A percentile compares a stretch with the other conserved stretches of the same genome.
Evolutionary conservation across 2,888 invertebrate genomes (phyloP).

Genomic region (Oscheius sp.): DNA sequence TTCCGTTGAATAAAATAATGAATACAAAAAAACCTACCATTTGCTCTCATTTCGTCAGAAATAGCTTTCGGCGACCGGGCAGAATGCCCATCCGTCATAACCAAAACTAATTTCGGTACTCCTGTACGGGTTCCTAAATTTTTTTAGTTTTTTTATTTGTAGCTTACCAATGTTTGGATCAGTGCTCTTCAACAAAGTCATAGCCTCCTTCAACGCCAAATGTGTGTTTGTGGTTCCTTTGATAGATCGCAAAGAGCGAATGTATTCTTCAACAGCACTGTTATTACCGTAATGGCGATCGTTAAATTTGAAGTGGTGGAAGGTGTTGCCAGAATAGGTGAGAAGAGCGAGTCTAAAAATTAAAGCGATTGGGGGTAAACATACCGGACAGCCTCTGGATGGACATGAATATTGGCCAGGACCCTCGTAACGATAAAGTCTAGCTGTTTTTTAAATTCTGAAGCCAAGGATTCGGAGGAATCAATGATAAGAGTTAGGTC

Average conservation of each 20-base stretch:
- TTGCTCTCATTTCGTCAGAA: constrained; percentile 43
- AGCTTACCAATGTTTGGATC: constrained; percentile 39
- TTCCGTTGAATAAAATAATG: no score
- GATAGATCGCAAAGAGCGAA: constrained; percentile 58
- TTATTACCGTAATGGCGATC: constrained; percentile 59
- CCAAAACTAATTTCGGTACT: constrained; percentile 61
- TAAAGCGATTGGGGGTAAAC: not conserved
- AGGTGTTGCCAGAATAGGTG: constrained; percentile 62
- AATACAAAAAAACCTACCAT: constrained; percentile 32
- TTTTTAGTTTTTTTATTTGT: not conserved
- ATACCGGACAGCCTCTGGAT: constrained; percentile 66
- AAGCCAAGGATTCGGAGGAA: constrained; percentile 66
- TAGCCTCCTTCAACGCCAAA: constrained; percentile 59
- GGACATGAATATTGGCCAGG: constrained; percentile 66
- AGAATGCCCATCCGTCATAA: constrained; percentile 68
- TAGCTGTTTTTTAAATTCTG: constrained; percentile 61
- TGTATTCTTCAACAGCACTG: constrained; percentile 56
- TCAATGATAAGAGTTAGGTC: constrained; percentile 66
- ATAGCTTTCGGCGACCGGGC: constrained; percentile 45
- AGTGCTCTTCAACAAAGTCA: constrained; percentile 53
- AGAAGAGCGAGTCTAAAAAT: constrained; percentile 58
- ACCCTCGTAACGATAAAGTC: constrained; percentile 61
- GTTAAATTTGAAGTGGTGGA: constrained; percentile 66
- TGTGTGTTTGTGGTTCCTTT: constrained; percentile 66
- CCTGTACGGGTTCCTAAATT: constrained; percentile 47